phyloP scores from a whole-genome alignment of 2,113 vertebrate genomes.

The Xiphias gladius region DNA sequence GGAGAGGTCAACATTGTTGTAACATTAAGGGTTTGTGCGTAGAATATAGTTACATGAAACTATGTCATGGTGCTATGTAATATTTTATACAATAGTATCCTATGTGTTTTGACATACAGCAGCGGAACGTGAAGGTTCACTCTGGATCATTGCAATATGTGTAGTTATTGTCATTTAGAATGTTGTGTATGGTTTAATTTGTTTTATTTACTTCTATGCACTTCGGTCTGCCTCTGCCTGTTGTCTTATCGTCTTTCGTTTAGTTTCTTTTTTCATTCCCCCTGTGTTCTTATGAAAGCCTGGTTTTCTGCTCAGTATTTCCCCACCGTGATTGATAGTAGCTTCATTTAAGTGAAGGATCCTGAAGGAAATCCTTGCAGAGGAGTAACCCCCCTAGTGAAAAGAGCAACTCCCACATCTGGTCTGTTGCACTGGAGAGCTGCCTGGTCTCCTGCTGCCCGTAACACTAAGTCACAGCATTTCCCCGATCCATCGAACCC shows the following conservation, averaged over 20 bases:
- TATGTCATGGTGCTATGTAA: neutral
- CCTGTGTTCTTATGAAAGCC: slow-evolving; percentile 6
- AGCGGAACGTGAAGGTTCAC: neutral
- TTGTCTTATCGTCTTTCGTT: neutral
- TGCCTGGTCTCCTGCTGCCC: slow-evolving; percentile 75
- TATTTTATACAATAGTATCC: neutral
- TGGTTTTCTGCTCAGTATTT: slow-evolving; percentile 26
- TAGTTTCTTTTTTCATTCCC: neutral
- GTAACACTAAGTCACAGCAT: neutral
- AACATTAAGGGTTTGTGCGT: too few species aligned
- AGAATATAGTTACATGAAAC: neutral
- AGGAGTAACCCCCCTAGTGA: slow-evolving; percentile 88
- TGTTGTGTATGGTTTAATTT: neutral
- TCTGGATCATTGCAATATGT: neutral
- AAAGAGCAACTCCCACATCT: slow-evolving; percentile 87
- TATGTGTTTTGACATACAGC: neutral
- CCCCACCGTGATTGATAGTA: slow-evolving; percentile 41
- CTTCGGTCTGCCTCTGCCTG: neutral
- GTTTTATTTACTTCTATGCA: neutral
- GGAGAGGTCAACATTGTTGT: too few species aligned
- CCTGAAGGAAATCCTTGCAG: slow-evolving; percentile 83
- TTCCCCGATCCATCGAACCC: slow-evolving; percentile 24
- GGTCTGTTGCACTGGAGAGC: slow-evolving; percentile 75
- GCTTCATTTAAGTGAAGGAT: slow-evolving; percentile 34
- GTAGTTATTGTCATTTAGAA: neutral